phyloP scores from a whole-genome alignment of 2,797 vertebrate genomes.

The Delichon dasypus region DNA sequence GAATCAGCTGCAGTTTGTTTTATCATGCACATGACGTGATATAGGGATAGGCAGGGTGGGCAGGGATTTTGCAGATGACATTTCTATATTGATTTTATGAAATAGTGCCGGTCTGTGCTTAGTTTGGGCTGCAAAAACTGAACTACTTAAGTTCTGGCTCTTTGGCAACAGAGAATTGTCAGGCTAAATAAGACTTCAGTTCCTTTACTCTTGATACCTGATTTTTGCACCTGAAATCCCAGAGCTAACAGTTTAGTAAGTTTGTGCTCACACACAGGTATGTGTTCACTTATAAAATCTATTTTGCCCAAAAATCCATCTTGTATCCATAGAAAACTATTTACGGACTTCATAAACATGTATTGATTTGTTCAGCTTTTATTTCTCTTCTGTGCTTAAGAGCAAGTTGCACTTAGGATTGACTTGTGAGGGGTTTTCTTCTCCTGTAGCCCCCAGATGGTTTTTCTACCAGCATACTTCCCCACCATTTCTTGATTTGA shows the following conservation, averaged over 20 bases:
- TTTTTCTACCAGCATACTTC: background rate
- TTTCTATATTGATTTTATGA: background rate
- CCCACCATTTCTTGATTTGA: background rate
- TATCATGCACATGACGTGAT: background rate
- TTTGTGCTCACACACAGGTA: background rate
- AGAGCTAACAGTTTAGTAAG: background rate
- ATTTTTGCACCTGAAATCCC: conserved; percentile 8
- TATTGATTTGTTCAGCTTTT: background rate
- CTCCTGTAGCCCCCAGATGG: background rate
- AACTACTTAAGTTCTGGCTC: background rate
- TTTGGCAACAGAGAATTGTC: background rate
- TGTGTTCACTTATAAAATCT: background rate
- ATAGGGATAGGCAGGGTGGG: background rate
- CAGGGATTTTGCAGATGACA: background rate
- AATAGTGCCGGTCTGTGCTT: background rate
- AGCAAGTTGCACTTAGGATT: background rate
- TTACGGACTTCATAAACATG: background rate
- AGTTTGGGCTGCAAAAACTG: background rate
- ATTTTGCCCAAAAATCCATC: background rate
- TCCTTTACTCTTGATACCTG: background rate
- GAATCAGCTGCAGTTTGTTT: background rate
- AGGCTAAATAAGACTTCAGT: background rate
- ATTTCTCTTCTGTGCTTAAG: background rate
- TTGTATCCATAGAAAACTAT: background rate
- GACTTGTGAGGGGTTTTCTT: background rate